Evolutionary conservation across 2,888 invertebrate species (phyloP), one percentile per base, ranked within the genome.

Genomic region (Cheilosia impressa): DNA sequence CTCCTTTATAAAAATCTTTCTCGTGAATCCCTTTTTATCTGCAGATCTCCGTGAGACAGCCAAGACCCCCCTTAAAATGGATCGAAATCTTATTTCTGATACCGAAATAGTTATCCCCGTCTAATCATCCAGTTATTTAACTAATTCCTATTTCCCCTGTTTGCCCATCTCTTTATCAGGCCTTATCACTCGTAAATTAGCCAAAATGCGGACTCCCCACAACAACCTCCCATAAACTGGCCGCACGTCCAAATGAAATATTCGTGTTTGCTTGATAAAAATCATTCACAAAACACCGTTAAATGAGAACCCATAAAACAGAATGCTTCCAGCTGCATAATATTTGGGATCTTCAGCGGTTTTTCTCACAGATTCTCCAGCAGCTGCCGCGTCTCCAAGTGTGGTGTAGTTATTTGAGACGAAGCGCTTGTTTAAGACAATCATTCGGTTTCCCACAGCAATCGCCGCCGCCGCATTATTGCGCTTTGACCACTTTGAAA

Each of bases 261-360:
- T 80, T 71, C 71, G 57, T 84, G 76, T 80, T 55, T 62, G 43
- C 71, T 65, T 58, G 76, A 80, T 53, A 80, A 80, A 68, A 82
- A 76, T 76, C 81, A 76, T 81, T 50, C 66, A 80, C 71, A 72
- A 76, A 76, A 43, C 65, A 34, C 71, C 72, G 85, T 76, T 85
- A 85, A 85, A 85, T 72, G 71, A 72, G 85, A 72, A 43, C 71
- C 85, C 85, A 75, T 84, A 84, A 79, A 84, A 78, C 43, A 73
- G 50, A 73, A 38, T 13, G 13, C 45, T 68, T 66, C 19, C 9
- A 19, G 62, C 55, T 57, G 68, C 79, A 50, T 50, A 19, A 84
- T 84, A 68, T 79, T 69, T 79, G 6, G 79, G 75, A 73, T 77
- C 65, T 22, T 17, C 62, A 45, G 68, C 7, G 9, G 62, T 79